Evolutionary conservation across 2,113 vertebrate species (phyloP).

Genomic region (Micromys minutus): DNA sequence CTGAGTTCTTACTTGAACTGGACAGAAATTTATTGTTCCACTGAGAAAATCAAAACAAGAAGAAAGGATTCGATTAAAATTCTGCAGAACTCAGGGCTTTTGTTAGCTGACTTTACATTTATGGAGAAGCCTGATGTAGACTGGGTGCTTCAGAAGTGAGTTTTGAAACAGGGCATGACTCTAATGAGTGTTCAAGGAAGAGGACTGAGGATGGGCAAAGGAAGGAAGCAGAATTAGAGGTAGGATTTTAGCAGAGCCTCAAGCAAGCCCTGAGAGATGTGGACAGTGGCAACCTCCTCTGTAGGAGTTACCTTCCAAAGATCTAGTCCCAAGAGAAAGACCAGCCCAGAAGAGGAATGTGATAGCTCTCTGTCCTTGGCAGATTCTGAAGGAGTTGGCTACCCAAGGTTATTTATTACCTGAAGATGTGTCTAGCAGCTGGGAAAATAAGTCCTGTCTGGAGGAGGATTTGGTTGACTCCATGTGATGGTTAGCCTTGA

Average conservation of each 20-base stretch:
- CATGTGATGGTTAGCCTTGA: neutral
- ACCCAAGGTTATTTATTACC: neutral
- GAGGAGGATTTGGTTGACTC: neutral
- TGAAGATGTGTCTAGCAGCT: neutral
- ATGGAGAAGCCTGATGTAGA: neutral
- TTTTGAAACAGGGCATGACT: neutral
- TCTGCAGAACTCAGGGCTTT: neutral
- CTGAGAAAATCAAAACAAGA: neutral
- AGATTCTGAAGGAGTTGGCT: neutral
- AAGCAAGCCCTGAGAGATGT: neutral
- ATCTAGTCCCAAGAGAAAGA: neutral
- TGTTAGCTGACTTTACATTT: neutral
- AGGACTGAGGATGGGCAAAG: neutral
- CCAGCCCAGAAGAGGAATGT: neutral
- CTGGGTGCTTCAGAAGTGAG: neutral
- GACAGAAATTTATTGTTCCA: neutral
- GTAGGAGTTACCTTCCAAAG: neutral
- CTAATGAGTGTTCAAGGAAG: neutral
- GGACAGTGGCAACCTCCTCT: neutral
- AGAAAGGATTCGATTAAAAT: conserved; percentile 5
- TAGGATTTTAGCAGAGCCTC: neutral
- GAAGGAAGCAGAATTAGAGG: neutral
- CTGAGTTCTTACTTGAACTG: conserved; percentile 3
- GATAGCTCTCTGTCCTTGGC: neutral
- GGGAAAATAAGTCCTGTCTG: neutral